Base-by-base conservation (phyloP, 2,797 vertebrate species). In the Coregonus sp. region DNA sequence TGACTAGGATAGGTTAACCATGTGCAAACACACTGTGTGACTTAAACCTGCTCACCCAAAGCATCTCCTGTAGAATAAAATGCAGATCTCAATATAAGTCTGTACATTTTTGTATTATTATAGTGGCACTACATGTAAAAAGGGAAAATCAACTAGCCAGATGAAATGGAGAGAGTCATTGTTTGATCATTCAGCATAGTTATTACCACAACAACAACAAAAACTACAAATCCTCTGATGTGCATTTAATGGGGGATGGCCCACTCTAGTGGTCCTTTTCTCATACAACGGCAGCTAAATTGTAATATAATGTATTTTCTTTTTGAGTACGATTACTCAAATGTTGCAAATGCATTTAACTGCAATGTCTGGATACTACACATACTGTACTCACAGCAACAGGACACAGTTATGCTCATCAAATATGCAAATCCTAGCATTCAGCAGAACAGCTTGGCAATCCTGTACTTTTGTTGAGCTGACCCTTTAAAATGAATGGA, bases 281-380 rank as follows among this genome's bases (percentile, higher is more conserved):
- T 92, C 90, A 86, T 80, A 87, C 86, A 89, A 92, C 89, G 93
- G 93, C 93, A 94, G 93, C 93, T 94, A 93, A 92, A 92, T 90
- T 90, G 84, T 92, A 91, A 80, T 86, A 90, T 77, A 77, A 80
- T 86, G 82, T 89, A 79, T 87, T 89, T 91, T 81, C 79, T 91
- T 91, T 90, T 90, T 87, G 81, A 88, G 85, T 82, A 85, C 79
- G 83, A 85, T 85, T 59, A 51, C 78, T 78, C 74, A 86, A 83
- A 88, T 82, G 81, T 84, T 90, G 88, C 90, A 89, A 86, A 78
- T 89, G 86, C 83, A 87, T 91, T 88, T 87, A 84, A 89, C 85
- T 89, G 88, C 86, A 82, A 81, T 86, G 81, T 84, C 75, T 63
- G 80, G 63, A 80, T 78, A 47, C 81, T 77, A 73, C 77, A 81